These are phyloP conservation scores for Neoniphon sammara DNA, from an alignment of 2,797 vertebrate species.

Conservation along the genomic window DNA sequence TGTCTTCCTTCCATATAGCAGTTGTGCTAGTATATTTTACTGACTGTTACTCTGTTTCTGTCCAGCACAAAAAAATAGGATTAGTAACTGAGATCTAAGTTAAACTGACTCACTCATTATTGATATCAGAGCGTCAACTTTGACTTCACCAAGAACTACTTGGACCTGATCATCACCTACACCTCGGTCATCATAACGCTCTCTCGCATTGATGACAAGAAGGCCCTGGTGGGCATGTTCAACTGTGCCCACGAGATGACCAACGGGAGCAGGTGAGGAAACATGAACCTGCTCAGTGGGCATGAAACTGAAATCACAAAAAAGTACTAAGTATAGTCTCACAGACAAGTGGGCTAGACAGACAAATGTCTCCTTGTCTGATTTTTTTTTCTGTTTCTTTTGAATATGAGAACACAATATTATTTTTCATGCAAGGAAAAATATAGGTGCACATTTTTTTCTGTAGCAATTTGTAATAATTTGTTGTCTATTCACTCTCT, in stretches of 20 bases:
- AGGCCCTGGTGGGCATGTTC: slow-evolving; percentile 89
- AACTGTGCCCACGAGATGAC: slow-evolving; percentile 93
- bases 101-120: neutral
- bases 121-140: slow-evolving; percentile 88
- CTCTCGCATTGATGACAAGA: slow-evolving; percentile 92
- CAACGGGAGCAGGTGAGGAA: slow-evolving; percentile 86
- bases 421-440: no score
- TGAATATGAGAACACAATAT: no score
- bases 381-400: no score
- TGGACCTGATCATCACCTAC: slow-evolving; percentile 93
- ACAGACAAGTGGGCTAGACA: no score
- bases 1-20: neutral
- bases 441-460: no score
- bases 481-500: neutral
- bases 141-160: slow-evolving; percentile 91
- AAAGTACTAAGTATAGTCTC: neutral
- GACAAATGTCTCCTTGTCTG: no score
- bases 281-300: neutral
- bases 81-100: no score
- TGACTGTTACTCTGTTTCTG: no score
- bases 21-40: no score
- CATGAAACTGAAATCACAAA: neutral
- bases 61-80: no score
- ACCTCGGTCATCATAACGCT: slow-evolving; percentile 89
- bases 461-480: no score